phyloP scores from a whole-genome alignment of 2,797 vertebrate species.

The Phylloscopus collybita region DNA sequence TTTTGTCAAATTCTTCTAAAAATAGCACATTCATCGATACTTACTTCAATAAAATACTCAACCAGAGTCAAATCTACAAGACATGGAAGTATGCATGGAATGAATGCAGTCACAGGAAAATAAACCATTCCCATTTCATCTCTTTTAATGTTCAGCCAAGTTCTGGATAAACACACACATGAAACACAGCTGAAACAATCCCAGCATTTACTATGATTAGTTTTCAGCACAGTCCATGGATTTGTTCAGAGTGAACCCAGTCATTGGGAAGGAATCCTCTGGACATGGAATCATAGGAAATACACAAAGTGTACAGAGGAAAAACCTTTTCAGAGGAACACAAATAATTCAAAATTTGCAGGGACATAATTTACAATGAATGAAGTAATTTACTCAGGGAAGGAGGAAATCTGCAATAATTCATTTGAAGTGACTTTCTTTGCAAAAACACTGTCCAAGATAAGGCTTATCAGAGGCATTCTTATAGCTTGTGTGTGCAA shows the following conservation, averaged over 20 bases:
- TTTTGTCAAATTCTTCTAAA: neutral
- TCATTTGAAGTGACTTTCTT: constrained; percentile 32
- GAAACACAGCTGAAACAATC: neutral
- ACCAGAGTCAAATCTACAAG: neutral
- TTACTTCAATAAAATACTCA: neutral
- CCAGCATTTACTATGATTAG: neutral
- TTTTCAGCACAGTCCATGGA: neutral
- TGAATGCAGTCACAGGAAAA: neutral
- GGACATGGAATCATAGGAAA: neutral
- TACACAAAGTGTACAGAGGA: neutral
- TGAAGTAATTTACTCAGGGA: neutral
- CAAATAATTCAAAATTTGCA: neutral
- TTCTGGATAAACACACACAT: neutral
- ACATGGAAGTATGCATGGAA: neutral
- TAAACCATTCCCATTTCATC: neutral
- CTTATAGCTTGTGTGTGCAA: neutral
- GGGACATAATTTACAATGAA: neutral
- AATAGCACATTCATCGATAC: neutral
- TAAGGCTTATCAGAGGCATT: constrained; percentile 48
- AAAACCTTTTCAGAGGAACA: constrained; percentile 18
- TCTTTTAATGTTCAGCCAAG: neutral
- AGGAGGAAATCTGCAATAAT: constrained; percentile 21
- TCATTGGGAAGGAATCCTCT: neutral
- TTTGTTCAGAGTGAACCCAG: neutral
- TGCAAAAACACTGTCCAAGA: constrained; percentile 31